Percentiles rank a stretch among this genome's conserved stretches.
phyloP scores from a whole-genome alignment of 2,113 vertebrate species.

The Atrichornis clamosus region DNA sequence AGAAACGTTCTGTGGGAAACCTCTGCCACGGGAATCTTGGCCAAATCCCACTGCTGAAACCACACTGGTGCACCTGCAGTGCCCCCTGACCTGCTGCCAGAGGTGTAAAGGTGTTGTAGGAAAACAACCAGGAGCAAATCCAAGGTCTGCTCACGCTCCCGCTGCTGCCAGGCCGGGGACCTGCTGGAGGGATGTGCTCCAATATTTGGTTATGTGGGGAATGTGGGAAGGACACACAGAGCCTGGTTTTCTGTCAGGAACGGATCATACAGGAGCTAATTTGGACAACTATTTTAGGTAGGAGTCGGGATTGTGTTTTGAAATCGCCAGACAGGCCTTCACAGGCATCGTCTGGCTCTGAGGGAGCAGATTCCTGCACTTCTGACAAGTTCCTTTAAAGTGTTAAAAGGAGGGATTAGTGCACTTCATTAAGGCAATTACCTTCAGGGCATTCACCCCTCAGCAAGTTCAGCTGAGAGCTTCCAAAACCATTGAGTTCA shows the following conservation, averaged over 20 bases:
- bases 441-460: rapidly evolving
- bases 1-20: background rate
- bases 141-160: rapidly evolving
- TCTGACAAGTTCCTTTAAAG: background rate
- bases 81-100: rapidly evolving
- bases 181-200: background rate
- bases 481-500: background rate
- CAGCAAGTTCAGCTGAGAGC: background rate
- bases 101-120: background rate
- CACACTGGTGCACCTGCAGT: rapidly evolving
- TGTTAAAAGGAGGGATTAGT: background rate
- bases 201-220: background rate
- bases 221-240: background rate
- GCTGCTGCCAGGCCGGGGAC: background rate
- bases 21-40: rapidly evolving
- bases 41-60: background rate
- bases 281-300: rapidly evolving
- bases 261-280: background rate
- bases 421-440: background rate
- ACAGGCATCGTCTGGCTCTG: rapidly evolving
- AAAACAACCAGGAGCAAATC: background rate
- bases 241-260: background rate
- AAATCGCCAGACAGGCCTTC: rapidly evolving
- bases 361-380: background rate
- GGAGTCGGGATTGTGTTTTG: rapidly evolving